These are phyloP conservation scores for Graptemys geographica DNA, from an alignment of 2,797 vertebrate species.

Conservation along the genomic window DNA sequence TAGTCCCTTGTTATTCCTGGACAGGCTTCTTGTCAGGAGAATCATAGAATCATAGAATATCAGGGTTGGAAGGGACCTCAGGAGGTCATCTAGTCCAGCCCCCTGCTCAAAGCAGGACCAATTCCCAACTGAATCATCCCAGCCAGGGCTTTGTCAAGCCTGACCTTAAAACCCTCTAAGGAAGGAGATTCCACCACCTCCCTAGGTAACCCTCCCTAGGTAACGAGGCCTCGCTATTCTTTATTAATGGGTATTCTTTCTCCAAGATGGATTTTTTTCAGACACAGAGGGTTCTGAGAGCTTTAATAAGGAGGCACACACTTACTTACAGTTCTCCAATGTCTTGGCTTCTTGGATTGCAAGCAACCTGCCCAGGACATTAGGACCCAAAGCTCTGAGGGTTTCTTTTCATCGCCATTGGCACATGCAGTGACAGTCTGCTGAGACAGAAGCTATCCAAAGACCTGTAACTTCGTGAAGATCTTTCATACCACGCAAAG, in stretches of 20 bases:
- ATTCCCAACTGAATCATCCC: no score
- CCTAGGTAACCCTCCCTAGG: no score
- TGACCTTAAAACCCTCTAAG: no score
- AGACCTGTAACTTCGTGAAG: neutral
- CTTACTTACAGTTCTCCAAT: neutral
- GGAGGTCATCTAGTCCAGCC: no score
- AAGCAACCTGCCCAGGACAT: neutral
- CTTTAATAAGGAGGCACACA: neutral
- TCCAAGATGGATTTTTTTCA: neutral
- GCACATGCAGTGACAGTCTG: neutral
- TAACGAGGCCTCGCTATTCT: neutral
- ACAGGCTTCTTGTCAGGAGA: neutral
- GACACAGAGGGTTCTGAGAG: rapidly evolving
- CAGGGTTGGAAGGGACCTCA: no score
- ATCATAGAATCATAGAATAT: no score
- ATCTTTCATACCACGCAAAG: neutral
- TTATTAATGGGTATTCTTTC: neutral
- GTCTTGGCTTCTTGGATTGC: rapidly evolving
- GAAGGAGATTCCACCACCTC: no score
- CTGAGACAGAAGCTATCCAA: neutral
- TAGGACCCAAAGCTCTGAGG: rapidly evolving
- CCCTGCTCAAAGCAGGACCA: no score
- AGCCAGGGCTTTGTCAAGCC: no score
- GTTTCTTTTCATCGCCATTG: rapidly evolving
- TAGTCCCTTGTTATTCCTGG: neutral